phyloP scores from a whole-genome alignment of 2,113 vertebrate species.

The Sphyrna mokarran region DNA sequence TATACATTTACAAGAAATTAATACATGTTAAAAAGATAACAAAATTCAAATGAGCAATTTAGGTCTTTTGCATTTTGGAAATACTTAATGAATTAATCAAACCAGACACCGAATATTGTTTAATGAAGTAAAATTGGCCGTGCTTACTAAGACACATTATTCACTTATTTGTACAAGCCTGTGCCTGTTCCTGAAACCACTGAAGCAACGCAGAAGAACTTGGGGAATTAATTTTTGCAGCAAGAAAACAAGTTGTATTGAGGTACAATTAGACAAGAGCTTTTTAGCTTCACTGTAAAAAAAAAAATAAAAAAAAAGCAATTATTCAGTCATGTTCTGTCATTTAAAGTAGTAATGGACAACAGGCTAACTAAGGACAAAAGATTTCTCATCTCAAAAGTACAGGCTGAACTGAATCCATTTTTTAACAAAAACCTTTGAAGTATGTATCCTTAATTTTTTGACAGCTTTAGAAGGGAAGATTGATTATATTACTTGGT shows the following conservation, averaged over 20 bases:
- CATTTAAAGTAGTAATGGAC: background rate
- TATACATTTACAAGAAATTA: background rate
- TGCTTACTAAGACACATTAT: background rate
- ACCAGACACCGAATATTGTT: background rate
- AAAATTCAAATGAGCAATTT: background rate
- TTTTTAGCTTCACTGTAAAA: background rate
- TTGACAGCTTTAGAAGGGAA: background rate
- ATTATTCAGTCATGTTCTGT: background rate
- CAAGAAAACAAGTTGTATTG: background rate
- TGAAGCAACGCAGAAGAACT: background rate
- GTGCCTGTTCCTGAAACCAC: background rate
- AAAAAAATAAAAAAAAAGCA: background rate
- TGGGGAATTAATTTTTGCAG: background rate
- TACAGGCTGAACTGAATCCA: background rate
- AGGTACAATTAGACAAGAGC: background rate
- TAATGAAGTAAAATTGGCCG: background rate
- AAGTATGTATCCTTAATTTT: background rate
- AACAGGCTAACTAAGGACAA: background rate
- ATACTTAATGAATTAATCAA: background rate
- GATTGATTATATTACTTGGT: background rate
- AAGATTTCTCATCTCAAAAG: background rate
- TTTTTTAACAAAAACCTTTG: background rate
- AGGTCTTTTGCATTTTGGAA: background rate
- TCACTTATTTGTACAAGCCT: background rate
- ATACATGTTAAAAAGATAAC: too few species aligned